These are phyloP conservation scores for Bombycilla garrulus DNA, from an alignment of 2,113 vertebrate species.

Conservation along the genomic window DNA sequence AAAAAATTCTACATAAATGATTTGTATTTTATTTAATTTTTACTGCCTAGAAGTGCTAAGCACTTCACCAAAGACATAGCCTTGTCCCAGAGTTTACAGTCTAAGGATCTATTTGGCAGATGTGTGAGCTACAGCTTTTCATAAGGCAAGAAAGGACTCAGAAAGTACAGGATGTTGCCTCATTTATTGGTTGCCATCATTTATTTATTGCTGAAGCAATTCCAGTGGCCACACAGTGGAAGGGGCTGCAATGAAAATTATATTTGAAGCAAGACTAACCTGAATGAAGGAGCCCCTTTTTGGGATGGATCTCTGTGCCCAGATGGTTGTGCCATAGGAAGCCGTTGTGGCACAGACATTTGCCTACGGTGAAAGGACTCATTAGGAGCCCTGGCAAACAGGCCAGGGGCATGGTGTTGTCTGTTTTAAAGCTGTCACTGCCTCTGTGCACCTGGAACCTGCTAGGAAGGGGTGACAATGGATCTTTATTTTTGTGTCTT, in stretches of 20 bases:
- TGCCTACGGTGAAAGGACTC: neutral
- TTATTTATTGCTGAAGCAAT: neutral
- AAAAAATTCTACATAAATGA: neutral
- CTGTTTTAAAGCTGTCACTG: neutral
- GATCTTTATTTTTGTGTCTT: neutral
- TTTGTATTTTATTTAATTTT: constrained; percentile 14
- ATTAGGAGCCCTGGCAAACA: neutral
- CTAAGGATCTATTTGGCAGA: neutral
- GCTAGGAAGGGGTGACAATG: neutral
- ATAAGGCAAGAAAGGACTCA: constrained; percentile 3
- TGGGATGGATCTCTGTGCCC: neutral
- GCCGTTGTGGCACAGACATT: neutral
- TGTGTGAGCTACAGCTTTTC: constrained; percentile 21
- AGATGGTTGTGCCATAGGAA: neutral
- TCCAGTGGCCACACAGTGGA: neutral
- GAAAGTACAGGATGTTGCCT: neutral
- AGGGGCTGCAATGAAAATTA: neutral
- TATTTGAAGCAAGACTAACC: neutral
- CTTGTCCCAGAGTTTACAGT: neutral
- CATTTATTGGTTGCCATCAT: neutral
- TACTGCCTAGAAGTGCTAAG: neutral
- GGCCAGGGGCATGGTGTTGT: neutral
- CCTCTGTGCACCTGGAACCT: neutral
- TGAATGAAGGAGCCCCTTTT: neutral
- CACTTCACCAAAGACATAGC: neutral